These are phyloP conservation scores for Sitta carolinensis DNA, from an alignment of 2,797 vertebrate genomes.

Conservation along the genomic window DNA sequence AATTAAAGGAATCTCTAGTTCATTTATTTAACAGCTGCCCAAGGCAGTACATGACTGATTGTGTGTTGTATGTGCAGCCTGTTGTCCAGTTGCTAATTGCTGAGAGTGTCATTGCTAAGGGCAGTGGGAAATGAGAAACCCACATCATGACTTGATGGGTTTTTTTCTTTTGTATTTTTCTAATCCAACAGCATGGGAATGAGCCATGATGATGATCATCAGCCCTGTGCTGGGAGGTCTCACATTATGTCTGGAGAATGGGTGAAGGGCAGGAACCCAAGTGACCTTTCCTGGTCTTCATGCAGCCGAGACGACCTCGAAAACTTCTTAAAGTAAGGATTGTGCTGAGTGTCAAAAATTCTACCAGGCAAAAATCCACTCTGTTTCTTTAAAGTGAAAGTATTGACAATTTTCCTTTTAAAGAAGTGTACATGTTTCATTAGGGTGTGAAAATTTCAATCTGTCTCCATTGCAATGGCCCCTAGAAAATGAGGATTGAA, in stretches of 20 bases:
- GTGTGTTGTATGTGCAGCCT: background rate
- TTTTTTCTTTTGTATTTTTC: constrained; percentile 19
- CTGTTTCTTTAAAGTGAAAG: background rate
- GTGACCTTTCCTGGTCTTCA: constrained; percentile 94
- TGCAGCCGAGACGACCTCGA: constrained; percentile 94
- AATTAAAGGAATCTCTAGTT: background rate
- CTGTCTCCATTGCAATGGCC: background rate
- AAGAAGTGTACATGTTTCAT: background rate
- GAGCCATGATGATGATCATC: constrained; percentile 94
- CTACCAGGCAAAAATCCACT: background rate
- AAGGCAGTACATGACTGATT: background rate
- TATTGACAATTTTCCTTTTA: background rate
- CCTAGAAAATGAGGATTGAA: background rate
- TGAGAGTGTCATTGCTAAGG: background rate
- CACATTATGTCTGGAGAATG: constrained; percentile 99
- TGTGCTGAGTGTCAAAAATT: background rate
- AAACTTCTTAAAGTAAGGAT: constrained; percentile 91
- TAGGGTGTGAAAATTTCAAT: background rate
- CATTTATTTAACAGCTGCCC: background rate
- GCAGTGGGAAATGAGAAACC: background rate
- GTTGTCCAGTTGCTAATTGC: background rate
- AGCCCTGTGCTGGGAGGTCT: constrained; percentile 87
- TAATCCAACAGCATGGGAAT: constrained; percentile 88
- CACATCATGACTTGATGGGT: background rate
- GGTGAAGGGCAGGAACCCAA: constrained; percentile 96